phyloP scores from a whole-genome alignment of 2,888 invertebrate genomes.

The Gortyna flavago region DNA sequence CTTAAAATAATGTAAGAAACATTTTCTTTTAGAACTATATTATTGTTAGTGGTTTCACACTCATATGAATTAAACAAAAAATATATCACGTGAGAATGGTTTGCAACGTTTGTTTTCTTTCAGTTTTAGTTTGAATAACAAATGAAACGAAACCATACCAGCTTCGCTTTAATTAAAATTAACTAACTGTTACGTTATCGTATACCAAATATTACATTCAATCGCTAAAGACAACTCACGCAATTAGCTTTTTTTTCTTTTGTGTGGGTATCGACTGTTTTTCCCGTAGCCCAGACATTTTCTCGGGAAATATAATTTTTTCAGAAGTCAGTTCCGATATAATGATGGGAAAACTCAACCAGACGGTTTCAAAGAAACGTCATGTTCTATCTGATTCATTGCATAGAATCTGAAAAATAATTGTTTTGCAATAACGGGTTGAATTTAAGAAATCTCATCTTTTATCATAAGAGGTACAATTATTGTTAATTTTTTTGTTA shows the following conservation, averaged over 20 bases:
- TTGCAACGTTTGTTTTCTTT: constrained; percentile 14
- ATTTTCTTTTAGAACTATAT: constrained; percentile 24
- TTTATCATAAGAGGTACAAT: neutral
- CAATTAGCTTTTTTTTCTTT: neutral
- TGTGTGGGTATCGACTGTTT: neutral
- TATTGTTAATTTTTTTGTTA: neutral
- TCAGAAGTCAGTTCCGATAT: neutral
- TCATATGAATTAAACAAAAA: constrained; percentile 31
- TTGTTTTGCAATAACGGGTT: neutral
- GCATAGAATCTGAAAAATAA: neutral
- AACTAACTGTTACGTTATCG: constrained; percentile 7
- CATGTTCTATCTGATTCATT: neutral
- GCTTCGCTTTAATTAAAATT: neutral
- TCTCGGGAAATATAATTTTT: constrained; percentile 9
- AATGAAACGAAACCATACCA: neutral
- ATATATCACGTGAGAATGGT: constrained; percentile 1
- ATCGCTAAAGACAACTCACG: neutral
- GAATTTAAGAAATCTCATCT: neutral
- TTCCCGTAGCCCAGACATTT: neutral
- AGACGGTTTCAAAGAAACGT: constrained; percentile 27
- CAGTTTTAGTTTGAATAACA: constrained; percentile 28
- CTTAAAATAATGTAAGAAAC: constrained; percentile 29
- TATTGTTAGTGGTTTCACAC: constrained; percentile 24
- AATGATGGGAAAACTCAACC: constrained; percentile 15
- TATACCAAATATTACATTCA: neutral